A percentile compares a stretch with the other conserved stretches of the same genome.
Conservation (phyloP, 2,113 vertebrate genomes). For the Alosa alosa region DNA sequence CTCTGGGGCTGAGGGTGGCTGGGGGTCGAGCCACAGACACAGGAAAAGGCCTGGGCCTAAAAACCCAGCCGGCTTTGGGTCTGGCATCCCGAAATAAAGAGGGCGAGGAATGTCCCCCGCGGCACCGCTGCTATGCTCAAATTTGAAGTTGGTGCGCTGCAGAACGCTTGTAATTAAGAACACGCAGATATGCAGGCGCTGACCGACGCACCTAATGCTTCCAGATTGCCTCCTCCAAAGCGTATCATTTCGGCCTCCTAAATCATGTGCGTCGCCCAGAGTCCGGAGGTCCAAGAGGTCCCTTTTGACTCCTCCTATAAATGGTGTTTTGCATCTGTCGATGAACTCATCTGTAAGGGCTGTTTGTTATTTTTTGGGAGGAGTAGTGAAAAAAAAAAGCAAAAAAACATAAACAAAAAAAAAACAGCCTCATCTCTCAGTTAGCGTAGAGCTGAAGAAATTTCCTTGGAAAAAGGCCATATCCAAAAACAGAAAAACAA, state of each 20-base stretch:
- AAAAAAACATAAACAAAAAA: not conserved
- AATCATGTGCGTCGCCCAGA: constrained; percentile 34
- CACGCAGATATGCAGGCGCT: constrained; percentile 42
- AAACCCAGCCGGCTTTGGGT: constrained; percentile 60
- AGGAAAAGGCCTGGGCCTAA: constrained; percentile 49
- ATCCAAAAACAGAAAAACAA: constrained; percentile 20
- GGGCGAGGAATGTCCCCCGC: constrained; percentile 22
- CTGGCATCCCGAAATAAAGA: constrained; percentile 52
- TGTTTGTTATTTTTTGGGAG: constrained; percentile 36
- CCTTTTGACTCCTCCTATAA: constrained; percentile 1
- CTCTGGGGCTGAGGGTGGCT: constrained; percentile 22
- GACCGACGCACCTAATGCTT: constrained; percentile 38
- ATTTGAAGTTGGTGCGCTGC: constrained; percentile 36
- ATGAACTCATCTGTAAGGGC: constrained; percentile 16
- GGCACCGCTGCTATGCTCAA: constrained; percentile 25
- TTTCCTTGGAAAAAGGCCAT: constrained; percentile 20
- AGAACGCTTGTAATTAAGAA: constrained; percentile 47
- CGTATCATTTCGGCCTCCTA: constrained; percentile 37
- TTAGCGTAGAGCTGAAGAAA: constrained; percentile 10
- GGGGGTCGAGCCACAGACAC: constrained; percentile 38
- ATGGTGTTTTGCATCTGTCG: constrained; percentile 29
- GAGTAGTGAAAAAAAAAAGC: not conserved
- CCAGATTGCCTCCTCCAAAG: constrained; percentile 34
- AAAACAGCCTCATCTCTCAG: constrained; percentile 22
- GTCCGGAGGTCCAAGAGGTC: not conserved